Evolutionary conservation across 2,113 vertebrate genomes (phyloP).

Genomic region (Mesoclemmys tuberculata): DNA sequence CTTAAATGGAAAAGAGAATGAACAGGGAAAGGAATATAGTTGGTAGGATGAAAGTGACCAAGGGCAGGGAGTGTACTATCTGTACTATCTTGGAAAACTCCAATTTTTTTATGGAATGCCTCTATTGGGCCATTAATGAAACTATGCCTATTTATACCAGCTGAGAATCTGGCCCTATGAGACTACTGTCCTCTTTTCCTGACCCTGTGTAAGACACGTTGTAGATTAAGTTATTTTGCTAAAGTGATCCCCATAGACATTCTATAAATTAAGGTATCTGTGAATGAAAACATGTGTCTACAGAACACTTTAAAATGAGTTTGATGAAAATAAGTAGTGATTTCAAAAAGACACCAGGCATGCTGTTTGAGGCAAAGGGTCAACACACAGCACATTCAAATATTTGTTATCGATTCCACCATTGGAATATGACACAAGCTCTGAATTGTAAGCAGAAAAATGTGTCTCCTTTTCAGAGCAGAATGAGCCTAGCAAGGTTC

Average conservation of each 20-base stretch:
- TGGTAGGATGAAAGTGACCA: not conserved
- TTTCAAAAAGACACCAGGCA: not conserved
- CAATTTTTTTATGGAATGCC: rapidly evolving
- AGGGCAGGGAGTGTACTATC: not conserved
- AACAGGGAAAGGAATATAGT: not conserved
- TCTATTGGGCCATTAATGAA: not conserved
- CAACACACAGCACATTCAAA: not conserved
- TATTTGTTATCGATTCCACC: not conserved
- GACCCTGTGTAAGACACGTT: not conserved
- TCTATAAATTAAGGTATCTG: rapidly evolving
- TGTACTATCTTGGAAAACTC: not conserved
- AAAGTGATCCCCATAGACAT: not conserved
- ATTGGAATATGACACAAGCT: rapidly evolving
- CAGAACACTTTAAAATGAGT: not conserved
- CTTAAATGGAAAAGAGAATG: not conserved
- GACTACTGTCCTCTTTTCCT: not conserved
- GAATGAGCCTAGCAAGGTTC: not conserved
- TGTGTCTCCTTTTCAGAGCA: rapidly evolving
- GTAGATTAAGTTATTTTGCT: not conserved
- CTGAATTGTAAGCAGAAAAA: not conserved
- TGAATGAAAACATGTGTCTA: not conserved
- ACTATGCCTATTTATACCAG: not conserved
- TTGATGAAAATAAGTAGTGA: not conserved
- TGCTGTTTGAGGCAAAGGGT: not conserved
- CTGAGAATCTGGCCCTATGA: not conserved